Conservation (phyloP, 2,888 invertebrate species). For the Hyppa rectilinea region DNA sequence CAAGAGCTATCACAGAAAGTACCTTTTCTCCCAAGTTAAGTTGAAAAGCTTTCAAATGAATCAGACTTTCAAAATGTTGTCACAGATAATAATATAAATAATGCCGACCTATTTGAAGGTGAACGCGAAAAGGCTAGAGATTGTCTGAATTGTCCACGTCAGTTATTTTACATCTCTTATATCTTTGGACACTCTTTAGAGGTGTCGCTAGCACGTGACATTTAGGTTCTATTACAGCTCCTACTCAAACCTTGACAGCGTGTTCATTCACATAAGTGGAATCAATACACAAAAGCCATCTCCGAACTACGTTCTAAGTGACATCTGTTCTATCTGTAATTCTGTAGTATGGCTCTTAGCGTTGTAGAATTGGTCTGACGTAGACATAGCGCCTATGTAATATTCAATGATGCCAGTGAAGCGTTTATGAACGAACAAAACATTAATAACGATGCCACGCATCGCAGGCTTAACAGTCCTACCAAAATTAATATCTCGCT, state of each 20-base stretch:
- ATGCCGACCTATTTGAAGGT: constrained; percentile 18
- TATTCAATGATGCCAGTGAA: constrained; percentile 18
- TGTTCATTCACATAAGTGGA: constrained; percentile 14
- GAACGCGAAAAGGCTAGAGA: constrained; percentile 11
- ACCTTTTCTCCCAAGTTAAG: constrained; percentile 28
- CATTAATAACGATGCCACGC: constrained; percentile 57
- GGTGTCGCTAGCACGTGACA: neutral
- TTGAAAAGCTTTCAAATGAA: constrained; percentile 52
- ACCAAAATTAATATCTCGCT: constrained; percentile 65
- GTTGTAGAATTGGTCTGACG: constrained; percentile 13
- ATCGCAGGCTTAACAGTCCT: constrained; percentile 52
- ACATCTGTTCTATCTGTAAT: too few relatives aligned
- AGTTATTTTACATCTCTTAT: constrained; percentile 3
- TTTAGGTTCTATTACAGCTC: constrained; percentile 23
- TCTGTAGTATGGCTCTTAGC: constrained; percentile 23
- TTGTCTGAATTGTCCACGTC: constrained; percentile 9
- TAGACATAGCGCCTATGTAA: constrained; percentile 9
- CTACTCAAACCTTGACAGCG: constrained; percentile 4
- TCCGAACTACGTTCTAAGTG: constrained; percentile 31
- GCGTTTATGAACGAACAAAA: constrained; percentile 51
- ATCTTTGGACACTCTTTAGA: neutral
- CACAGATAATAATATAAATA: constrained; percentile 30
- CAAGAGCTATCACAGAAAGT: constrained; percentile 35
- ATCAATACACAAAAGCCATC: constrained; percentile 36
- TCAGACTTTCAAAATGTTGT: constrained; percentile 37